Conservation (phyloP, 2,797 vertebrate species). For the Onychomys leucogaster region DNA sequence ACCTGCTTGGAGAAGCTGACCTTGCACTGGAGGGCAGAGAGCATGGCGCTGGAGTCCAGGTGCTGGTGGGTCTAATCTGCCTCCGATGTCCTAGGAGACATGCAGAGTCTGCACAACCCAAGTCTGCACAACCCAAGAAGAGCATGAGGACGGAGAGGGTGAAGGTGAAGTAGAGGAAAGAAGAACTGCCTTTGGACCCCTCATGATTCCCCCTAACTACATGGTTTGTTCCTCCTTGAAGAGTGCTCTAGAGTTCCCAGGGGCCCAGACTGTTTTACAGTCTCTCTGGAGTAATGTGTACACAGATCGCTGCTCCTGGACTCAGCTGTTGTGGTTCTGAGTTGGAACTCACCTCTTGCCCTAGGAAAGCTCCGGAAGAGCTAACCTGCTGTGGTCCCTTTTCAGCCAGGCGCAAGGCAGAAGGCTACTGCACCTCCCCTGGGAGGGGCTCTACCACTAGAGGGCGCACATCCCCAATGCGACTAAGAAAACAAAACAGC, state of each 20-base stretch:
- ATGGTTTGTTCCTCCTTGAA: not conserved
- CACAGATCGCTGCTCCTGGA: not conserved
- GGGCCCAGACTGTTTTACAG: not conserved
- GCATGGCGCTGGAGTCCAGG: not conserved
- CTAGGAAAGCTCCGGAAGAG: not conserved
- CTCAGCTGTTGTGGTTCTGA: not conserved
- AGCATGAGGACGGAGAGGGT: not conserved
- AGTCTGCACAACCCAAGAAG: not conserved
- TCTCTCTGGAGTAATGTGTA: not conserved
- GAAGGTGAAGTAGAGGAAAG: not conserved
- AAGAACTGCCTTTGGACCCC: too few relatives aligned
- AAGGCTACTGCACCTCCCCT: conserved; percentile 20
- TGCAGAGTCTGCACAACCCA: not conserved
- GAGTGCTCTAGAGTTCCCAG: not conserved
- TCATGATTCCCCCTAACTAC: not conserved
- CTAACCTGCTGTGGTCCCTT: not conserved
- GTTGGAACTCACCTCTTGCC: not conserved
- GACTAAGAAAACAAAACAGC: conserved; percentile 39
- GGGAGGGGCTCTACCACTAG: conserved; percentile 26
- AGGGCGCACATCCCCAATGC: conserved; percentile 65
- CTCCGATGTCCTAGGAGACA: not conserved
- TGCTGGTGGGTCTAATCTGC: not conserved
- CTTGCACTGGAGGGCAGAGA: not conserved
- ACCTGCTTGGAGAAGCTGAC: conserved; percentile 42
- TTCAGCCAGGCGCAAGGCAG: not conserved